Base-by-base conservation (phyloP, 2,113 vertebrate genomes). In the Sorex fumeus region DNA sequence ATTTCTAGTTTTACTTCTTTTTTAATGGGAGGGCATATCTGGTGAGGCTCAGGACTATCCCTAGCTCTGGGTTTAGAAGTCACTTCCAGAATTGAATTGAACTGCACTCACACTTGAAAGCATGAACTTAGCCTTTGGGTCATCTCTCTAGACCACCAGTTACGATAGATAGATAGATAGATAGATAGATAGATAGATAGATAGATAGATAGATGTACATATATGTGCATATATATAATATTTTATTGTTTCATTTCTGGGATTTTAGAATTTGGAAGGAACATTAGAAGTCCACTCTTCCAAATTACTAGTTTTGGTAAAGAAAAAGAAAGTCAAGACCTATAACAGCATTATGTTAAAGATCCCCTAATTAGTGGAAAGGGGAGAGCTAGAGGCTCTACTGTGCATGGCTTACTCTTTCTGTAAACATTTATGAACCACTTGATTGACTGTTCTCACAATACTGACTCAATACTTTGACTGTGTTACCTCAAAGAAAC, bases 401-500 rank as follows among this genome's bases (percentile, higher is more conserved):
- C 13, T 3, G 30, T 34, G 16, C 34, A 71, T 21, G 7, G 8
- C 1, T 66, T 25, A 32, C 2, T 27, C 8, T 89, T 83, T 67
- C 13, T 66, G 2, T 43, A 30, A 91, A 70, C 1, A 30, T 83
- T 25, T 47, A 9, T 9, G 19, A 77, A 27, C 3, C n/a, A 82
- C 0, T 4, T 57, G 8, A 6, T 12, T 53, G 9, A 72, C 19
- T 82, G 15, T 18, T 92, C 71, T 78, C n/a, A 85, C 8, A 64
- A 66, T 23, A 47, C 5, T 60, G 21, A 53, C 3, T 53, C 10
- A 53, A 10, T 53, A 16, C 50, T 53, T 3, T 28, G 5, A 74
- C 71, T 76, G 34, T 1, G 36, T 79, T 67, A 40, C 12, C 25
- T 94, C 34, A 34, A 90, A 83, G n/a, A 93, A 92, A 91, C 66